phyloP scores from a whole-genome alignment of 2,113 vertebrate species.

The Otocyon megalotis region DNA sequence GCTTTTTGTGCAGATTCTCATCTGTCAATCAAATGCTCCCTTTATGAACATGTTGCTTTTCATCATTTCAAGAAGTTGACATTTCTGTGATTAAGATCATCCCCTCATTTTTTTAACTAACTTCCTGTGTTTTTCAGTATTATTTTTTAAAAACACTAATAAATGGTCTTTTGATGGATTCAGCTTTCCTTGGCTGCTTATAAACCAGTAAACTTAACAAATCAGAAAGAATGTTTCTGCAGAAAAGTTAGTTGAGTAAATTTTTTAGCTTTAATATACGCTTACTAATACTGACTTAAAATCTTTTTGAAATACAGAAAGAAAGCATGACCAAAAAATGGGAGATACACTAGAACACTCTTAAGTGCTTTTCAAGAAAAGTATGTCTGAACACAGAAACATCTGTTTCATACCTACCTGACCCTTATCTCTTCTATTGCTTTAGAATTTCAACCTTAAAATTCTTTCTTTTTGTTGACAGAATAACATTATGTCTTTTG shows the following conservation, averaged over 20 bases:
- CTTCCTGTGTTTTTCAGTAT: slow-evolving; percentile 35
- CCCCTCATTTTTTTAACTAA: not conserved
- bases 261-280: not conserved
- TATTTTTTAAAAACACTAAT: not conserved
- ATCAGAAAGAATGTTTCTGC: not conserved
- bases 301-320: not conserved
- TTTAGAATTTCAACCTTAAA: not conserved
- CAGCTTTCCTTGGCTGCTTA: slow-evolving; percentile 13
- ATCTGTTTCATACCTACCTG: not conserved
- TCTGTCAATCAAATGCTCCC: slow-evolving; percentile 41
- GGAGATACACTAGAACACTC: not conserved
- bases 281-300: not conserved
- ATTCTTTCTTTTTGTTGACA: slow-evolving; percentile 18
- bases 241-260: not conserved
- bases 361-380: not conserved
- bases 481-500: not conserved
- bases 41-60: slow-evolving; percentile 53
- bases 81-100: slow-evolving; percentile 26
- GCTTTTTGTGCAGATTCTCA: slow-evolving; percentile 43
- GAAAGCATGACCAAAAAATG: not conserved
- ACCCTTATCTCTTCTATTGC: not conserved
- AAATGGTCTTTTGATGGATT: slow-evolving; percentile 20
- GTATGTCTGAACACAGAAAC: not conserved
- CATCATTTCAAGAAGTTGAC: slow-evolving; percentile 43
- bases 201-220: slow-evolving; percentile 4